Base-by-base conservation (phyloP, 2,888 invertebrate genomes). In the Panorpa germanica region DNA sequence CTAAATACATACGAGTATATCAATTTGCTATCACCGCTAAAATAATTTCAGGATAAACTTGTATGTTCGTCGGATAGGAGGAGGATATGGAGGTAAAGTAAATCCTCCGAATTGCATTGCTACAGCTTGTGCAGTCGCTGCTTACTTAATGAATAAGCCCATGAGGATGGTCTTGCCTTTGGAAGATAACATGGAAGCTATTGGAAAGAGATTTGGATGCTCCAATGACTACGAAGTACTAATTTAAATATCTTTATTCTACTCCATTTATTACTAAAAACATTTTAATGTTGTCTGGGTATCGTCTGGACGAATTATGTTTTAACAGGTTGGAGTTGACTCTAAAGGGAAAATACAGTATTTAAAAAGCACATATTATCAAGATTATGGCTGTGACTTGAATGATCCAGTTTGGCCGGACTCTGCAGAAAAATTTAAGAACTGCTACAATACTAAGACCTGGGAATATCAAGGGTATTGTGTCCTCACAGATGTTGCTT, bases 51-150 rank as follows among this genome's bases (percentile, higher is more conserved):
- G 73, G 25, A 50, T 75, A 4, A 66, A 76, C 36, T 55, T 85
- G 1, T 52, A 57, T 24, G 74, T 81, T 0, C 61, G 69, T 4
- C 66, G 85, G 22, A 40, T 85, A 3, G 88, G 88, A 3, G 88
- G 88, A 8, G 78, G 58, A 0, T 90, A 76, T 45, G 88, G 88
- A 0, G 65, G 61, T 1, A 90, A 88, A 31, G 67, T 81, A 29
- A 61, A 66, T 0, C 61, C 81, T 5, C 49, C 63, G 4, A 49
- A 55, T 9, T 53, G 63, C 6, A 46, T 69, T 0, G 63, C 74
- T 0, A 60, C 66, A 15, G 73, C 74, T 0, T 69, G 75, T 34
- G 71, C 78, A 0, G 44, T 88, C 7, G 82, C 72, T 1, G 69
- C 76, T 0, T 49, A 66, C 37, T 26, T 32, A 28, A 18, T 18